Percentiles rank a stretch among this genome's conserved stretches.
phyloP scores from a whole-genome alignment of 2,888 invertebrate species.

The Clivina fossor region DNA sequence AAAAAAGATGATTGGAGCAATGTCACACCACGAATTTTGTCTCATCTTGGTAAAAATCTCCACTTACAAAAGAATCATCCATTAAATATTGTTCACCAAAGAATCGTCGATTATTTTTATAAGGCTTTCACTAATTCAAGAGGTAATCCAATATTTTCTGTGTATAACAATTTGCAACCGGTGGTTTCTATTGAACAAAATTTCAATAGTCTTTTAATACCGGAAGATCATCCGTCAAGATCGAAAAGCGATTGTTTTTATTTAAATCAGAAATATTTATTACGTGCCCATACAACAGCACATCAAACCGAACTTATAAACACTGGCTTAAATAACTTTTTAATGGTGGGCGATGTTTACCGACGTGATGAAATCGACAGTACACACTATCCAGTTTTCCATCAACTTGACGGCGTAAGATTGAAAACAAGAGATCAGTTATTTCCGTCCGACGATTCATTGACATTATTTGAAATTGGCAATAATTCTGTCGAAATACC shows the following conservation, averaged over 20 bases:
- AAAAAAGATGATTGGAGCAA: constrained; percentile 81
- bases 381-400: constrained; percentile 96
- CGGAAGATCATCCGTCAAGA: constrained; percentile 83
- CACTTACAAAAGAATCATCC: constrained; percentile 82
- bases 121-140: constrained; percentile 69
- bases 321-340: constrained; percentile 86
- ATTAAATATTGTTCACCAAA: constrained; percentile 75
- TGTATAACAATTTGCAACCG: constrained; percentile 82
- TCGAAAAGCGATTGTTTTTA: constrained; percentile 93
- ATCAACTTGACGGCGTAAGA: constrained; percentile 90
- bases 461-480: constrained; percentile 69
- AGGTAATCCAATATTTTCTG: constrained; percentile 81
- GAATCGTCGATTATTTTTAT: constrained; percentile 86
- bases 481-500: constrained; percentile 46
- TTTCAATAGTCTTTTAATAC: constrained; percentile 90
- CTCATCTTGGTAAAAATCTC: constrained; percentile 77
- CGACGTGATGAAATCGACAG: constrained; percentile 93
- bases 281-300: constrained; percentile 92
- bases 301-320: constrained; percentile 87
- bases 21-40: constrained; percentile 79
- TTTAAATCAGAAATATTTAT: constrained; percentile 73
- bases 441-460: constrained; percentile 59
- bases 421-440: constrained; percentile 70
- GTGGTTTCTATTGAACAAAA: constrained; percentile 87
- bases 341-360: constrained; percentile 95